phyloP scores from a whole-genome alignment of 35 echinoderm and acorn worm species.

The Ptychodera flava region DNA sequence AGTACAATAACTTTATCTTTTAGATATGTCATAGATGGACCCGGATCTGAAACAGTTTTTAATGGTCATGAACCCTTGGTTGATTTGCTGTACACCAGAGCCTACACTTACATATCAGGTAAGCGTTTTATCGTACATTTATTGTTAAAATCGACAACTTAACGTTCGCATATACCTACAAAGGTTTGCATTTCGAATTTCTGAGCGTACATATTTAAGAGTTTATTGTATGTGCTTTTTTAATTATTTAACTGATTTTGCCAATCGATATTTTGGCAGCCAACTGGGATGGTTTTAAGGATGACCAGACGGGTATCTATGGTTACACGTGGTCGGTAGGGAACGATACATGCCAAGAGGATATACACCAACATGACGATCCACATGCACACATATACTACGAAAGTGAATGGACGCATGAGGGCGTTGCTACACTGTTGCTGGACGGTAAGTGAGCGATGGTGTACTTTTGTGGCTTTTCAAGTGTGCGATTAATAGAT shows the following conservation, averaged over 20 bases:
- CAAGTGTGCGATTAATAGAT: no score
- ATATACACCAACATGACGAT: conserved; percentile 16
- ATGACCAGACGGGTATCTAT: conserved; percentile 37
- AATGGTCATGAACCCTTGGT: conserved; percentile 32
- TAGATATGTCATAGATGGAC: conserved; percentile 25
- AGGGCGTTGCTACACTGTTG: no score
- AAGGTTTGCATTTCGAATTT: no score
- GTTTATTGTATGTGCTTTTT: no score
- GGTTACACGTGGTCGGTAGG: conserved; percentile 44
- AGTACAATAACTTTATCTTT: no score
- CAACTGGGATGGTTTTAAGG: conserved; percentile 50
- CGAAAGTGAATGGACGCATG: conserved; percentile 35
- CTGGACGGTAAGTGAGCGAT: no score
- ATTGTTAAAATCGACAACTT: no score
- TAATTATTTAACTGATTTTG: no score
- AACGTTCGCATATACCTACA: no score
- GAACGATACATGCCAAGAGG: conserved; percentile 7
- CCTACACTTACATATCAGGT: conserved; percentile 36
- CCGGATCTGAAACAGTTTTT: conserved; percentile 36
- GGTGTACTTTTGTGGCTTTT: no score
- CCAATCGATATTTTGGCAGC: conserved; percentile 37
- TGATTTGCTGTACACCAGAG: conserved; percentile 28
- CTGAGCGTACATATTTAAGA: no score
- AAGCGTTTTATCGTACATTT: not conserved
- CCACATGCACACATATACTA: conserved; percentile 40